phyloP scores from a whole-genome alignment of 1,140 invertebrate species.

The Neomicropteryx cornuta region DNA sequence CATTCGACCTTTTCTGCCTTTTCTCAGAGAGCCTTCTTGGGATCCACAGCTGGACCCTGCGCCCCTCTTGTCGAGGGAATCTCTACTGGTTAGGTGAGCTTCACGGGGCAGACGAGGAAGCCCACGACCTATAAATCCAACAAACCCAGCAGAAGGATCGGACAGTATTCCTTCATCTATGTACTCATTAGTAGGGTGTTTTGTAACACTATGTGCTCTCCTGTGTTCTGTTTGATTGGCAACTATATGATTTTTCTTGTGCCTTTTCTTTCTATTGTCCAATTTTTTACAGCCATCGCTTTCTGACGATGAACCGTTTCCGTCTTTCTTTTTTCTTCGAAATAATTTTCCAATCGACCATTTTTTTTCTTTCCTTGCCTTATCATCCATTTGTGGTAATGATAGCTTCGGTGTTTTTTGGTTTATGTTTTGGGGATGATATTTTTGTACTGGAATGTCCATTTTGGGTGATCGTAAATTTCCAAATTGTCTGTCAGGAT shows the following conservation, averaged over 20 bases:
- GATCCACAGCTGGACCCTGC: conserved; percentile 31
- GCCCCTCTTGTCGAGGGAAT: conserved; percentile 17
- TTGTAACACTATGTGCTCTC: conserved; percentile 35
- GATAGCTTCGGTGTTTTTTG: neutral
- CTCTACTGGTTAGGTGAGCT: conserved; percentile 9
- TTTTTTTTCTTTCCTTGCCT: conserved; percentile 43
- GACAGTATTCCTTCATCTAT: conserved; percentile 43
- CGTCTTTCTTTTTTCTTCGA: conserved; percentile 51
- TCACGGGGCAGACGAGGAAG: conserved; percentile 23
- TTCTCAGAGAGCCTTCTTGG: conserved; percentile 39
- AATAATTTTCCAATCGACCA: conserved; percentile 64
- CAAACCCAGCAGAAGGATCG: conserved; percentile 37
- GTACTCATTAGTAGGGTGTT: conserved; percentile 26
- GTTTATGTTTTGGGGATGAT: too few relatives aligned
- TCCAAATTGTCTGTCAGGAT: too few relatives aligned
- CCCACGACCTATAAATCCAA: conserved; percentile 32
- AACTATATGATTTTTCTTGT: conserved; percentile 42
- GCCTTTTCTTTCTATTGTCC: conserved; percentile 35
- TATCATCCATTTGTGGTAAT: neutral
- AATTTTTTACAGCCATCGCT: conserved; percentile 43
- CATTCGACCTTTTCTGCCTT: conserved; percentile 42
- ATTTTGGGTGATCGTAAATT: too few relatives aligned
- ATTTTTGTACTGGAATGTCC: too few relatives aligned
- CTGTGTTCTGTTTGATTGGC: conserved; percentile 24
- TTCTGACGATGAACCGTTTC: conserved; percentile 46